These are phyloP conservation scores for Phoeniculus purpureus DNA, from an alignment of 2,797 vertebrate species.

Conservation along the genomic window DNA sequence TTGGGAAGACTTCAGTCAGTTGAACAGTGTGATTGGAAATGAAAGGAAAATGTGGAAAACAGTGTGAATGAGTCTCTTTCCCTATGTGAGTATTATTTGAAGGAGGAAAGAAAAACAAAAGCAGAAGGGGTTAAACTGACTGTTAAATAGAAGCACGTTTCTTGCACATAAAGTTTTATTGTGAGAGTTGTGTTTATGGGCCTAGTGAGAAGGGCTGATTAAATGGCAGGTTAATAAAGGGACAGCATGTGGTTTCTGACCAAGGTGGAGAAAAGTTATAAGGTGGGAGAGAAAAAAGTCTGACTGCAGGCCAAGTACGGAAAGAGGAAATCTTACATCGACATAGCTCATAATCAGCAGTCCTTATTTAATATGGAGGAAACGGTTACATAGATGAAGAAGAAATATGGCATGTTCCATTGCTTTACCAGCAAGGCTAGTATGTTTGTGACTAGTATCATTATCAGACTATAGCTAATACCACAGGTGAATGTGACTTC, in stretches of 20 bases:
- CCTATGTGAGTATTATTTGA: slow-evolving; percentile 35
- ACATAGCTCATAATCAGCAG: slow-evolving; percentile 36
- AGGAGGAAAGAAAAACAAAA: slow-evolving; percentile 39
- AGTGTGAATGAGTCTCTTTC: slow-evolving; percentile 47
- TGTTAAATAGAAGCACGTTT: slow-evolving; percentile 69
- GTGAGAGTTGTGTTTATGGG: slow-evolving; percentile 60
- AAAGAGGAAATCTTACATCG: slow-evolving; percentile 50
- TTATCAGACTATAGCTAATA: background rate
- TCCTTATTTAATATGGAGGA: slow-evolving; percentile 6
- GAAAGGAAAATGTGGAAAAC: slow-evolving; percentile 47
- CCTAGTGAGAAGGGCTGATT: slow-evolving; percentile 61
- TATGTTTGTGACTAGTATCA: background rate
- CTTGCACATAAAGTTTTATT: slow-evolving; percentile 71
- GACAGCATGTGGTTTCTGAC: slow-evolving; percentile 63
- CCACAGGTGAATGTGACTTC: background rate
- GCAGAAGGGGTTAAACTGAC: slow-evolving; percentile 57
- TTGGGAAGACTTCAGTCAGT: slow-evolving; percentile 38
- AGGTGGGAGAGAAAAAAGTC: slow-evolving; percentile 36
- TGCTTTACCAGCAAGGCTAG: background rate
- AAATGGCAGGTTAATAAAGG: slow-evolving; percentile 67
- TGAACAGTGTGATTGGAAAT: slow-evolving; percentile 8
- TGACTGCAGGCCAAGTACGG: slow-evolving; percentile 36
- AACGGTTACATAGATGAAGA: slow-evolving; percentile 3
- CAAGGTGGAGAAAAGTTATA: slow-evolving; percentile 54
- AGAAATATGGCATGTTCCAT: background rate